A percentile compares a stretch with the other conserved stretches of the same genome.
Evolutionary conservation across 2,888 invertebrate species (phyloP).

Genomic region (Lepeophtheirus nordmannii): DNA sequence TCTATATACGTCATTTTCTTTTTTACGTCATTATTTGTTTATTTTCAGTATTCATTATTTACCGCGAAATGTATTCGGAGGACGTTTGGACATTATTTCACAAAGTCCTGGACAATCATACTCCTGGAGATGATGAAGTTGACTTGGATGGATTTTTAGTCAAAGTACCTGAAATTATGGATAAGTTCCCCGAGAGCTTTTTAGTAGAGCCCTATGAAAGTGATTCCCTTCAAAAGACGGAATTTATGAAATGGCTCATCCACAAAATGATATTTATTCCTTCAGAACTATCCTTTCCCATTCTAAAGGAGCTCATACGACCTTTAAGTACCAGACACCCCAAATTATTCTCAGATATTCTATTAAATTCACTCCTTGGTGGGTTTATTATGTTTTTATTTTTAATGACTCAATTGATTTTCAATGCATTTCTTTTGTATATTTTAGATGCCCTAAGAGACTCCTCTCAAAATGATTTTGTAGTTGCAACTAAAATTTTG

Average conservation of each 20-base stretch:
- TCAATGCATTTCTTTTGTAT: neutral
- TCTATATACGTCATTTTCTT: too few relatives aligned
- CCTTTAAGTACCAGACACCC: neutral
- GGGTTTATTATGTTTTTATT: neutral
- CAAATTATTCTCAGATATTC: neutral
- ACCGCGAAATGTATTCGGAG: slow-evolving; percentile 2
- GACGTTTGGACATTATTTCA: neutral
- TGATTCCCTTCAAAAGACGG: neutral
- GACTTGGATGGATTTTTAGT: neutral
- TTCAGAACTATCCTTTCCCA: neutral
- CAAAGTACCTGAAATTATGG: neutral
- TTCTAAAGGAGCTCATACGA: neutral
- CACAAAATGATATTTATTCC: neutral
- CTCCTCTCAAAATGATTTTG: neutral
- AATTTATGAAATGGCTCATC: neutral
- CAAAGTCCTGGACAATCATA: neutral
- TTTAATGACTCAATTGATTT: neutral
- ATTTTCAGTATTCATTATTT: neutral
- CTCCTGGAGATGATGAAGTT: neutral
- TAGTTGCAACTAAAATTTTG: neutral
- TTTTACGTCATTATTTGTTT: too few relatives aligned
- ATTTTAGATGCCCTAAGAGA: neutral
- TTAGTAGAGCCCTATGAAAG: neutral
- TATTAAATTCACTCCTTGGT: neutral
- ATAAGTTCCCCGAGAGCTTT: neutral